phyloP scores from a whole-genome alignment of 2,797 vertebrate genomes.

The Salmo trutta region DNA sequence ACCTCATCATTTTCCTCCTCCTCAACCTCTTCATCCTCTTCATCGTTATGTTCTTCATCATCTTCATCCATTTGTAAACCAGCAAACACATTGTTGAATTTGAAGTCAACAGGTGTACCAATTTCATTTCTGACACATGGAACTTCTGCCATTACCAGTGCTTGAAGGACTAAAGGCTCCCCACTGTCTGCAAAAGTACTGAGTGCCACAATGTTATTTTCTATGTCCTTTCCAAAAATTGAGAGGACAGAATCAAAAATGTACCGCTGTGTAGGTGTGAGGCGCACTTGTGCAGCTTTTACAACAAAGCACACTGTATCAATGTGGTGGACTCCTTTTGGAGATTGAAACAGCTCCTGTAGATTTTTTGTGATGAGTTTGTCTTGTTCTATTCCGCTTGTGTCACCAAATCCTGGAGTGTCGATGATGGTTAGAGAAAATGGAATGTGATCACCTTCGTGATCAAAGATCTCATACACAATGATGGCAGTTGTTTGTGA shows the following conservation, averaged over 20 bases:
- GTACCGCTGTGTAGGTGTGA: slow-evolving; percentile 39
- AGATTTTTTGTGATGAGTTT: slow-evolving; percentile 44
- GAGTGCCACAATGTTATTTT: slow-evolving; percentile 51
- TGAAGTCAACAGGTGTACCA: slow-evolving; percentile 46
- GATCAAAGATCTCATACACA: slow-evolving; percentile 53
- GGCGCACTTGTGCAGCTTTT: slow-evolving; percentile 31
- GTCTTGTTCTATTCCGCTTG: slow-evolving; percentile 44
- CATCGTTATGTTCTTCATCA: slow-evolving; percentile 2
- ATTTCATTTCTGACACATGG: slow-evolving; percentile 37
- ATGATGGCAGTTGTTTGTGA: slow-evolving; percentile 42
- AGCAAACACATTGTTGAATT: slow-evolving; percentile 61
- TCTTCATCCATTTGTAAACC: slow-evolving; percentile 1
- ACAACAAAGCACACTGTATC: slow-evolving; percentile 41
- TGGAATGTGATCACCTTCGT: slow-evolving; percentile 29
- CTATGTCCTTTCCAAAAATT: slow-evolving; percentile 54
- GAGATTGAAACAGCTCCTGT: slow-evolving; percentile 33
- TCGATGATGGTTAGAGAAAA: slow-evolving; percentile 58
- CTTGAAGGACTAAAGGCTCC: slow-evolving; percentile 37
- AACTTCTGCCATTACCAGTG: slow-evolving; percentile 26
- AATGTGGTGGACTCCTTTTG: slow-evolving; percentile 33
- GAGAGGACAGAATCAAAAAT: slow-evolving; percentile 52
- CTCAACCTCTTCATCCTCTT: slow-evolving; percentile 1
- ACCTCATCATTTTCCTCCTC: slow-evolving; percentile 24
- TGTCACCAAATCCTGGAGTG: slow-evolving; percentile 61
- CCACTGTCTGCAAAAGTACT: slow-evolving; percentile 53